Percentiles rank a stretch among this genome's conserved stretches.
Evolutionary conservation across 2,797 vertebrate genomes (phyloP).

Genomic region (Gymnodraco acuticeps): DNA sequence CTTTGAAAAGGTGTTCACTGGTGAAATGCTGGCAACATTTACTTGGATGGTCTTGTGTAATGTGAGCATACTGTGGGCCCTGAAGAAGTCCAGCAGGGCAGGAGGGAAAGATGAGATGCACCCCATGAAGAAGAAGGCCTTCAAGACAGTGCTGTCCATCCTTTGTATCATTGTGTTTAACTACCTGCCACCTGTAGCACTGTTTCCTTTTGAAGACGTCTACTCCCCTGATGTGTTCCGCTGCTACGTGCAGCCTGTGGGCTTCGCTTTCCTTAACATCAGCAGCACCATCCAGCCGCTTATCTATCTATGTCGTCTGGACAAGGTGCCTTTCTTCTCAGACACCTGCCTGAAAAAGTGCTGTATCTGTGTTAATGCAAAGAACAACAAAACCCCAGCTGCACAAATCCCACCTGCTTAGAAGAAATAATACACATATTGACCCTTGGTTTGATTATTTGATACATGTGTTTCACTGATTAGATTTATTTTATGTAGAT

Average conservation of each 20-base stretch:
- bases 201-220: slow-evolving; percentile 84
- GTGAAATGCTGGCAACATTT: slow-evolving; percentile 79
- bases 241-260: slow-evolving; percentile 83
- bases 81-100: slow-evolving; percentile 75
- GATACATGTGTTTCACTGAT: neutral
- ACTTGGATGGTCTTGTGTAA: slow-evolving; percentile 84
- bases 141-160: slow-evolving; percentile 84
- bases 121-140: slow-evolving; percentile 87
- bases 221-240: slow-evolving; percentile 76
- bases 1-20: slow-evolving; percentile 85
- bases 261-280: slow-evolving; percentile 84
- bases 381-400: slow-evolving; percentile 30
- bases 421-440: neutral
- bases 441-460: neutral
- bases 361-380: slow-evolving; percentile 19
- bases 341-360: slow-evolving; percentile 60
- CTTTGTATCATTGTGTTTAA: slow-evolving; percentile 80
- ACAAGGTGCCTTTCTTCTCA: slow-evolving; percentile 79
- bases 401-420: slow-evolving; percentile 26
- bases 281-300: slow-evolving; percentile 87
- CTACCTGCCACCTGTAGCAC: slow-evolving; percentile 83
- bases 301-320: slow-evolving; percentile 80
- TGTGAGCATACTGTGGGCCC: slow-evolving; percentile 76
- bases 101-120: slow-evolving; percentile 86
- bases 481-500: too few relatives aligned